A percentile compares a stretch with the other conserved stretches of the same genome.
phyloP scores from a whole-genome alignment of 2,113 vertebrate genomes.

The Epinephelus cyanopodus region DNA sequence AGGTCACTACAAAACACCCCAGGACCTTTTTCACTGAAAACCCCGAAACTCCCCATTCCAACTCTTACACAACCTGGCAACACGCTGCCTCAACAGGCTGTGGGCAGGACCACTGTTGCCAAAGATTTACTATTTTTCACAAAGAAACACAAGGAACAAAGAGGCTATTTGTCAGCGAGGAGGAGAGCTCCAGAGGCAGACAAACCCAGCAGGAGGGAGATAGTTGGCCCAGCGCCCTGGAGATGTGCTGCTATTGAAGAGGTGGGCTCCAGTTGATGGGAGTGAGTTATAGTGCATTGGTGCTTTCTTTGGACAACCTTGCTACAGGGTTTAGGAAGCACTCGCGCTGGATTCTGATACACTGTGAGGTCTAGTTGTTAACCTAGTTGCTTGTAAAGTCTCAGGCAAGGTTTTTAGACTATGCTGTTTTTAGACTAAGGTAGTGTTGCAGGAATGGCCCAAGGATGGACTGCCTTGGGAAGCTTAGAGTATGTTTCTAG shows the following conservation, averaged over 20 bases:
- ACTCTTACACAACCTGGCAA: constrained; percentile 70
- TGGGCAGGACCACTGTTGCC: constrained; percentile 41
- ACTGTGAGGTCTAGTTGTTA: not conserved
- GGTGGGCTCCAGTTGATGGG: constrained; percentile 36
- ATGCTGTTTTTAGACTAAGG: constrained; percentile 18
- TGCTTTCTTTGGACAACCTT: constrained; percentile 35
- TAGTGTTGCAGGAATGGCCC: constrained; percentile 2
- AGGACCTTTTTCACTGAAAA: constrained; percentile 39
- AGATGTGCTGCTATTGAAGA: constrained; percentile 62
- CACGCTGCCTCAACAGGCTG: constrained; percentile 43
- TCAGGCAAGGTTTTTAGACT: not conserved
- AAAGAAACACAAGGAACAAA: constrained; percentile 69
- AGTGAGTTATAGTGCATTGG: constrained; percentile 47
- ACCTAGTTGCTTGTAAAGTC: not conserved
- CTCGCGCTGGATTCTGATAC: constrained; percentile 1
- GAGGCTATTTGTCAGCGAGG: constrained; percentile 58
- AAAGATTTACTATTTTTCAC: constrained; percentile 73
- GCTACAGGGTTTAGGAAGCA: constrained; percentile 20
- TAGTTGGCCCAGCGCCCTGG: constrained; percentile 62
- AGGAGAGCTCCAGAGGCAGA: constrained; percentile 45
- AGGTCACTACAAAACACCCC: constrained; percentile 32
- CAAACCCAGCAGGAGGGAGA: constrained; percentile 55
- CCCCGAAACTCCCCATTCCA: constrained; percentile 63
- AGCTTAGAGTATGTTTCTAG: not conserved
- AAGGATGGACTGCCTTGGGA: not conserved